Percentiles rank a stretch among this genome's conserved stretches.
Conservation (phyloP, 2,113 vertebrate species). For the Pteruthius melanotis region DNA sequence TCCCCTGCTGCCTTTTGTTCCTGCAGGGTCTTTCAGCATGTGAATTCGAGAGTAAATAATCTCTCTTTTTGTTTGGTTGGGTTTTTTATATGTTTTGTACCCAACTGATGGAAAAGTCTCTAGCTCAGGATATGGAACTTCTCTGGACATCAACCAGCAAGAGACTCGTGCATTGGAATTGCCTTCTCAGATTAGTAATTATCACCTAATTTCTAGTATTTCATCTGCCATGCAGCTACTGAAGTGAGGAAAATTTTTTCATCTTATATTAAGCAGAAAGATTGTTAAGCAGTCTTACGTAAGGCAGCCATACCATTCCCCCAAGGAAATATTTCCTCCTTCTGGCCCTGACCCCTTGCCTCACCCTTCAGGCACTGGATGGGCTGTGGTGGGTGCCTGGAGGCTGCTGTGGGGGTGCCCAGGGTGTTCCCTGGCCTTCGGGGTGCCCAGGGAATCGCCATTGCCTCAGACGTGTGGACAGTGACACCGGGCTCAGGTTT, state of each 20-base stretch:
- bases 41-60: neutral
- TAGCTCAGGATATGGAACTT: neutral
- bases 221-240: neutral
- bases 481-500: neutral
- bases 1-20: neutral
- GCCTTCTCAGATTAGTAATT: neutral
- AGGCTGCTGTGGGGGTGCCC: neutral
- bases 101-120: neutral
- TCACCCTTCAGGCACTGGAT: accelerated
- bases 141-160: neutral
- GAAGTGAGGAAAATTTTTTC: neutral
- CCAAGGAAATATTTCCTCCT: neutral
- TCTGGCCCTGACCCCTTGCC: neutral
- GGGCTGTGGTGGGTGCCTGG: neutral
- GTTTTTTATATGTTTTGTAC: neutral
- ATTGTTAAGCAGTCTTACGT: neutral
- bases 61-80: neutral
- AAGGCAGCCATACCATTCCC: neutral
- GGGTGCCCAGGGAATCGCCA: neutral
- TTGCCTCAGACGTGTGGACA: accelerated
- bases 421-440: neutral
- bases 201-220: neutral
- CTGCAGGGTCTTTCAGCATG: neutral
- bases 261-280: neutral
- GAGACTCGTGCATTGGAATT: neutral